Evolutionary conservation across 2,888 invertebrate species (phyloP).

Genomic region (Cheilosia vulpina): DNA sequence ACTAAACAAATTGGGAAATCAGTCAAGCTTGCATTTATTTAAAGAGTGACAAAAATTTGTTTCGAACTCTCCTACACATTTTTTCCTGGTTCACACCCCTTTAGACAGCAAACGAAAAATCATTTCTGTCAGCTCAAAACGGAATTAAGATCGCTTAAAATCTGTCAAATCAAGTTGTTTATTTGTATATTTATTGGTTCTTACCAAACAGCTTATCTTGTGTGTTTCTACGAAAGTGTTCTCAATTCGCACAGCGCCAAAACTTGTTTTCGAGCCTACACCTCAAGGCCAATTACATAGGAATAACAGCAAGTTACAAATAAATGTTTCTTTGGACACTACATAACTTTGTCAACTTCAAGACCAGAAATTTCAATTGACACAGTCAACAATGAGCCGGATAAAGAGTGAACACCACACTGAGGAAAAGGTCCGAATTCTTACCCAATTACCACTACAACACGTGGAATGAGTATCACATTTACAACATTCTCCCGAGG

Average conservation of each 20-base stretch:
- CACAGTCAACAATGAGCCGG: slow-evolving; percentile 9
- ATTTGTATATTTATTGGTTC: no score
- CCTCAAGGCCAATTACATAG: slow-evolving; percentile 14
- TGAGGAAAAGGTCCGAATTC: slow-evolving; percentile 26
- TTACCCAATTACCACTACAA: slow-evolving; percentile 34
- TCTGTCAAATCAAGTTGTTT: no score
- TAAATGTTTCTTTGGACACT: not conserved
- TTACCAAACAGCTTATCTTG: no score
- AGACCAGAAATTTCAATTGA: slow-evolving; percentile 8
- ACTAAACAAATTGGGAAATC: no score
- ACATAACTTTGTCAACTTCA: slow-evolving; percentile 30
- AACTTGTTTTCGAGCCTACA: not conserved
- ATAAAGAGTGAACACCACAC: slow-evolving; percentile 22
- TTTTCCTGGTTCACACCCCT: no score
- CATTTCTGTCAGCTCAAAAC: no score
- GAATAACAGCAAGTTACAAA: not conserved
- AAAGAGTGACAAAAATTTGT: no score
- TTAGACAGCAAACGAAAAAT: no score
- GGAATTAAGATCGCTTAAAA: no score
- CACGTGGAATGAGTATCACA: slow-evolving; percentile 42
- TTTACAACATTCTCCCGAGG: slow-evolving; percentile 48
- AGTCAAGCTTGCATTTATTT: no score
- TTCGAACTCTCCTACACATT: no score
- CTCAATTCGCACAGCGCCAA: not conserved
- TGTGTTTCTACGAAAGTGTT: no score